Base-by-base conservation (phyloP, 2,113 vertebrate genomes). In the Burhinus oedicnemus region DNA sequence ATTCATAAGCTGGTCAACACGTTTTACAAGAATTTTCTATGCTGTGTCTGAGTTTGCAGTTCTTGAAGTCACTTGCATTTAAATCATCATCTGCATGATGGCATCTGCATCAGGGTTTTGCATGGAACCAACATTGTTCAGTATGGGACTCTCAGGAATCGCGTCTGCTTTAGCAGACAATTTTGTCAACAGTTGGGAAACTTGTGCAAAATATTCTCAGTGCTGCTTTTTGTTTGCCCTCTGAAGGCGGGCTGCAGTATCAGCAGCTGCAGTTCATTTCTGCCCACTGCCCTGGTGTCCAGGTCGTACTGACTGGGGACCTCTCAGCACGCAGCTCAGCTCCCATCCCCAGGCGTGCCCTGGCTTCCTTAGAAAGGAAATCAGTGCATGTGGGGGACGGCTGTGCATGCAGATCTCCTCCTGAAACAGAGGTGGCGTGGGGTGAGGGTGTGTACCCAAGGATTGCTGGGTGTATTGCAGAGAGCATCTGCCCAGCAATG, bases 341-440 rank as follows among this genome's bases (percentile, higher is more conserved):
- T 87, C 44, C 81, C 34, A 9, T 2, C 55, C 72, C 47, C 34
- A 51, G 49, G 22, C 49, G 7, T 23, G 23, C 49, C 49, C 49
- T 23, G 49, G 49, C 49, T 51, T 22, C 71, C 65, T 14, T 15
- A 27, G 58, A 32, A 6, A 87, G 65, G 52, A 12, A 42, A 68
- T 22, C 0, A 2, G 32, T 11, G 66, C 3, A 2, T 8, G 38
- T 12, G 22, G 5, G 44, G 69, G 12, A 4, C 1, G 22, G 52
- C 32, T 65, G 52, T 60, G 47, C 70, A 1, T 4, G 26, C 65
- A 42, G 45, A 70, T n/a, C 84, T 66, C 47, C 75, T 62, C 72
- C 68, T 34, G 61, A 19, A 55, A 22, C 1, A 1, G 51, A 34
- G 36, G 6, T 1, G 0, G 11, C 11, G 23, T 3, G 6, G 77